Evolutionary conservation across 1,140 invertebrate species (phyloP), one percentile per base, ranked within the genome.

Genomic region (Leptinotarsa undecemlineata): DNA sequence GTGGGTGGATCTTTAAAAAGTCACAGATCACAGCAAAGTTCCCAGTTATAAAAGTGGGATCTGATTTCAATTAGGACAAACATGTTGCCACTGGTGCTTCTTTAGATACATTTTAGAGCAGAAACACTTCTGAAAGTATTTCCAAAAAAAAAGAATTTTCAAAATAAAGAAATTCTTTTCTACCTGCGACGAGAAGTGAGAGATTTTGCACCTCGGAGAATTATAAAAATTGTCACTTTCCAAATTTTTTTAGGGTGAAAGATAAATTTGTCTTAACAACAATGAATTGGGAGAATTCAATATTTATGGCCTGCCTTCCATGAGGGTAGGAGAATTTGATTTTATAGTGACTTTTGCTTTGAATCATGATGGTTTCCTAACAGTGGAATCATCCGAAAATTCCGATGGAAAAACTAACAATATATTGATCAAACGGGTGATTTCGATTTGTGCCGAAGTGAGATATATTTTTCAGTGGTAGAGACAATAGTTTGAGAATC

Each of bases 71-170:
- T 71, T 21, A 48, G 15, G 75, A 71, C 21, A 60, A 73, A 71
- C 71, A 67, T 21, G 75, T 81, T 6, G 78, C 79, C 20, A 66
- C 73, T 60, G 76, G 79, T 33, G 78, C 79, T 13, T 63, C 64
- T 17, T 47, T 78, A 2, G 73, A 79, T 33, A 77, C 78, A 13
- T 74, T 42, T 17, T 57, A 72, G 4, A 26, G 66, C 23, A 76
- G 71, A 8, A 60, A 68, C 20, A 15, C 42, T 21, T 13, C 21
- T n/a, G 13, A 42, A 6, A 42, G 66, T 23, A 71, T 26, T 11
- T 70, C 66, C n/a, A n/a, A n/a, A n/a, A n/a, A n/a, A n/a, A n/a
- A n/a, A n/a, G n/a, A n/a, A n/a, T n/a, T n/a, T n/a, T n/a, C 13
- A 57, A 51, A 42, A 21, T 74, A 48, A 62, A 76, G 72, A 4